Conservation (phyloP, 2,797 vertebrate species). For the Chelmon rostratus region DNA sequence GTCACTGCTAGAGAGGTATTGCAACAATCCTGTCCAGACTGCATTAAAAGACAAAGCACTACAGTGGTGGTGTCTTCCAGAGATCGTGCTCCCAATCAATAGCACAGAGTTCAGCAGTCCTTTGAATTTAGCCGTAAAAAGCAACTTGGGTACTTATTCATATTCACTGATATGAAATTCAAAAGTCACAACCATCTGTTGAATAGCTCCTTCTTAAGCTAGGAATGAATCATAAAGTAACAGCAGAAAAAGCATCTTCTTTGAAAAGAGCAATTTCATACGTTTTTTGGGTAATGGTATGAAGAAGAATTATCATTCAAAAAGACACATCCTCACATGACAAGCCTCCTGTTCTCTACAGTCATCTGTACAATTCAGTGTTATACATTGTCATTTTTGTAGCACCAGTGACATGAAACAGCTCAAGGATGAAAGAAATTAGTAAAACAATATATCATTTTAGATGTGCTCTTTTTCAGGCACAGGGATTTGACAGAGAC, state of each 20-base stretch:
- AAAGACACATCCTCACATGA: not conserved
- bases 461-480: not conserved
- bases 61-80: not conserved
- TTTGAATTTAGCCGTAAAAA: conserved; percentile 7
- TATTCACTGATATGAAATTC: not conserved
- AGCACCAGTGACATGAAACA: not conserved
- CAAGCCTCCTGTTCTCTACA: not conserved
- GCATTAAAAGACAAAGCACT: conserved; percentile 12
- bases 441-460: not conserved
- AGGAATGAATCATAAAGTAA: not conserved
- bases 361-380: not conserved
- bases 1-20: conserved; percentile 11
- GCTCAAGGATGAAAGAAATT: not conserved
- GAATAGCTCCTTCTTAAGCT: not conserved
- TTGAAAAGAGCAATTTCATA: not conserved
- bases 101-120: not conserved
- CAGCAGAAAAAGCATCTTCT: not conserved
- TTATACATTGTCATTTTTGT: not conserved
- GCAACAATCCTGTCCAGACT: not conserved
- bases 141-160: not conserved
- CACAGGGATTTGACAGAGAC: not conserved
- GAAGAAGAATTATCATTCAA: not conserved
- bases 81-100: not conserved
- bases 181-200: conserved; percentile 11
- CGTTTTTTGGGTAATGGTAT: too few species aligned